These are phyloP conservation scores for Dichetophora obliterata DNA, from an alignment of 2,888 invertebrate genomes.

Conservation along the genomic window DNA sequence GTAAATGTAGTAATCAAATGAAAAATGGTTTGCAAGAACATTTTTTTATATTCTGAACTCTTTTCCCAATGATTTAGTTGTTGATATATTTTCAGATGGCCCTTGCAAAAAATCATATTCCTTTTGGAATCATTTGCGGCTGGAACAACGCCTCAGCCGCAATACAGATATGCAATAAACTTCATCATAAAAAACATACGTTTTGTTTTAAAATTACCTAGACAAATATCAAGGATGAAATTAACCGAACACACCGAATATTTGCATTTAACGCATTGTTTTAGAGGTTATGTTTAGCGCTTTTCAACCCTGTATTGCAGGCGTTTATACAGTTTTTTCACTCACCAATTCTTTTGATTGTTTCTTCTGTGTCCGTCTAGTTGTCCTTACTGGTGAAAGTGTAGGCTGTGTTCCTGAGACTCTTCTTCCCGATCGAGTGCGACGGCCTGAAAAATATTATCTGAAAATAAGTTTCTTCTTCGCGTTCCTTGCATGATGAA, in stretches of 20 bases:
- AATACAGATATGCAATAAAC: slow-evolving; percentile 57
- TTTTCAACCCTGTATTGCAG: background rate
- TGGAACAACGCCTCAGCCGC: slow-evolving; percentile 71
- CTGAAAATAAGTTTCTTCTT: slow-evolving; percentile 1
- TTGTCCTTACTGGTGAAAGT: slow-evolving; percentile 56
- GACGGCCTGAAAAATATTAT: slow-evolving; percentile 68
- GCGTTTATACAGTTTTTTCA: slow-evolving; percentile 57
- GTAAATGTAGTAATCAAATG: no score
- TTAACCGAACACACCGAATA: background rate
- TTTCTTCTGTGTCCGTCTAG: slow-evolving; percentile 62
- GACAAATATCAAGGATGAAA: background rate
- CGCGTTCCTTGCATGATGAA: background rate
- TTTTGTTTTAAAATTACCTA: background rate
- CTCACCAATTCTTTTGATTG: slow-evolving; percentile 66
- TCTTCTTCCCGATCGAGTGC: slow-evolving; percentile 74
- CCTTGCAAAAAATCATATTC: slow-evolving; percentile 68
- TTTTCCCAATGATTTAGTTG: background rate
- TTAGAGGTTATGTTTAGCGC: slow-evolving; percentile 20
- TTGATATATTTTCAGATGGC: slow-evolving; percentile 65
- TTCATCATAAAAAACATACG: slow-evolving; percentile 59
- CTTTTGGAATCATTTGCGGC: slow-evolving; percentile 67
- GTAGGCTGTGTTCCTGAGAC: slow-evolving; percentile 62
- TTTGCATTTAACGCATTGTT: background rate
- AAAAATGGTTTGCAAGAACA: background rate
- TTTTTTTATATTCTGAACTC: background rate